Conservation (phyloP, 2,797 vertebrate species). For the Karalla daura region DNA sequence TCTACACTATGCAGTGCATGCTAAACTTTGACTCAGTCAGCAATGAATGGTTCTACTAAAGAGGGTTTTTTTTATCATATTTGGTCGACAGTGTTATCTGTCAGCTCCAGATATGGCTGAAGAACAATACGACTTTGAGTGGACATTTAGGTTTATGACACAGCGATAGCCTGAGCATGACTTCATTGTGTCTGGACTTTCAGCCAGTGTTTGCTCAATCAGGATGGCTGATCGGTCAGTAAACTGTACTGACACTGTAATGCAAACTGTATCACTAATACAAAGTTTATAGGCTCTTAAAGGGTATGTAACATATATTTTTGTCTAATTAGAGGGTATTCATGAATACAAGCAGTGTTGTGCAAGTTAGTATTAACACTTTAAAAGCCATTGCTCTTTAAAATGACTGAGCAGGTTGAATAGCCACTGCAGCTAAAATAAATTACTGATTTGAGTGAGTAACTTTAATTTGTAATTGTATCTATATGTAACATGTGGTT, state of each 20-base stretch:
- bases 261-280: slow-evolving; percentile 11
- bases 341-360: too few relatives aligned
- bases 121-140: slow-evolving; percentile 39
- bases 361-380: too few relatives aligned
- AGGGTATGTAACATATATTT: too few relatives aligned
- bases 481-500: too few relatives aligned
- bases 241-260: slow-evolving; percentile 26
- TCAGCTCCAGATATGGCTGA: slow-evolving; percentile 49
- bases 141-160: slow-evolving; percentile 47
- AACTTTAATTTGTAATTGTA: too few relatives aligned
- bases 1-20: neutral
- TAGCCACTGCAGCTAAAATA: too few relatives aligned
- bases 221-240: slow-evolving; percentile 48
- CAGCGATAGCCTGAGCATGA: slow-evolving; percentile 45
- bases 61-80: slow-evolving; percentile 39
- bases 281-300: too few relatives aligned
- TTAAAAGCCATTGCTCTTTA: too few relatives aligned
- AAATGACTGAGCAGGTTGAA: too few relatives aligned
- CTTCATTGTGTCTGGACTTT: slow-evolving; percentile 76
- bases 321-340: too few relatives aligned
- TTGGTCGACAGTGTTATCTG: slow-evolving; percentile 42
- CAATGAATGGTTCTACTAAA: slow-evolving; percentile 7
- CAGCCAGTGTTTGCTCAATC: slow-evolving; percentile 62
- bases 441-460: too few relatives aligned
- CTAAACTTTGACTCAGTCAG: slow-evolving; percentile 29